Conservation (phyloP, 2,797 vertebrate genomes). For the Sebastes trivittatus region DNA sequence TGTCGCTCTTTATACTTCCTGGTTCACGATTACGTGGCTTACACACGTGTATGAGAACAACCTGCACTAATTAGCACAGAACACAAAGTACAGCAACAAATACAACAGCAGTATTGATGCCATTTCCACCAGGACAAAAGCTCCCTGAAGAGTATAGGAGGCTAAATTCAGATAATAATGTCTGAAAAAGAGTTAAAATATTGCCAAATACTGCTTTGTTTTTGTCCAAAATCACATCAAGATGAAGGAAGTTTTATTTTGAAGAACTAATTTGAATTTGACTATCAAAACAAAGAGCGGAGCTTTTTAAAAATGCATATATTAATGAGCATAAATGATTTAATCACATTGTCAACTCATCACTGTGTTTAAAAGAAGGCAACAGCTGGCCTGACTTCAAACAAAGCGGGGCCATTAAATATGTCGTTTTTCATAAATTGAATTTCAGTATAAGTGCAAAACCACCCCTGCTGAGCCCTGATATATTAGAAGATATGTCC, state of each 20-base stretch:
- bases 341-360: not conserved
- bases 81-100: not conserved
- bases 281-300: not conserved
- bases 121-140: not conserved
- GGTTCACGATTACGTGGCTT: no score
- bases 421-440: not conserved
- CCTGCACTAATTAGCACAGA: not conserved
- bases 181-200: not conserved
- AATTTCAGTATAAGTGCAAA: not conserved
- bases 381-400: not conserved
- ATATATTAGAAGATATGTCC: slow-evolving; percentile 1
- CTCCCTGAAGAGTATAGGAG: not conserved
- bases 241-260: not conserved
- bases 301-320: not conserved
- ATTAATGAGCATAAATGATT: not conserved
- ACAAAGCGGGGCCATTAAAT: not conserved
- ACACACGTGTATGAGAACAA: no score
- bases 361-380: not conserved
- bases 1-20: no score
- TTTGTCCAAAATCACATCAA: not conserved
- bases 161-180: not conserved
- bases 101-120: not conserved
- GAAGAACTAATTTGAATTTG: not conserved
- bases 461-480: not conserved
- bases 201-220: not conserved